A percentile compares a stretch with the other conserved stretches of the same genome.
phyloP scores from a whole-genome alignment of 2,888 invertebrate genomes.

The Apeira syringaria region DNA sequence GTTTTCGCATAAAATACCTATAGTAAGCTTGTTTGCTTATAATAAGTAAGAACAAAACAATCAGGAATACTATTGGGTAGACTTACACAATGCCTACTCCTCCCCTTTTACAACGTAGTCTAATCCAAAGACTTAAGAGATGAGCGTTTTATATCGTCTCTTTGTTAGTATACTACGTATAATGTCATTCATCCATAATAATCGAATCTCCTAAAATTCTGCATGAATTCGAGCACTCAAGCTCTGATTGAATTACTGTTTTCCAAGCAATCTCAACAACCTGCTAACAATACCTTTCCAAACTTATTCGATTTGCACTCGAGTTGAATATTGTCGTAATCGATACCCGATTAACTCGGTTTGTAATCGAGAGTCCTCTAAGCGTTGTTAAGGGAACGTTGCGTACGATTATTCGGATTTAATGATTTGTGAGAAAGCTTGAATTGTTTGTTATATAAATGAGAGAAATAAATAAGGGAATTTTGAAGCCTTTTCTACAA shows the following conservation, averaged over 20 bases:
- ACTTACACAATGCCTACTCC: too few species aligned
- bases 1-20: too few species aligned
- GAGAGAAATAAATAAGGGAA: constrained; percentile 6
- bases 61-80: too few species aligned
- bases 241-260: constrained; percentile 15
- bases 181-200: too few species aligned
- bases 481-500: too few species aligned
- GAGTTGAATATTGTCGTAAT: constrained; percentile 30
- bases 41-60: too few species aligned
- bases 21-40: too few species aligned
- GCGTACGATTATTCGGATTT: constrained; percentile 24
- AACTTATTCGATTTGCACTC: constrained; percentile 48
- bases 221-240: background rate
- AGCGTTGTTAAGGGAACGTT: constrained; percentile 26
- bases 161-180: too few species aligned
- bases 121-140: too few species aligned
- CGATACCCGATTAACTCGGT: constrained; percentile 25
- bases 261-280: constrained; percentile 20
- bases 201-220: background rate
- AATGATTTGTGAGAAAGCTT: constrained; percentile 22
- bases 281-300: constrained; percentile 31
- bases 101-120: too few species aligned
- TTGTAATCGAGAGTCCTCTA: constrained; percentile 26
- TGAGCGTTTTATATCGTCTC: too few species aligned
- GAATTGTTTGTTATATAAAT: constrained; percentile 16